A percentile compares a stretch with the other conserved stretches of the same genome.
These are phyloP conservation scores for Macroglossus sobrinus DNA, from an alignment of 2,113 vertebrate species.

Conservation along the genomic window DNA sequence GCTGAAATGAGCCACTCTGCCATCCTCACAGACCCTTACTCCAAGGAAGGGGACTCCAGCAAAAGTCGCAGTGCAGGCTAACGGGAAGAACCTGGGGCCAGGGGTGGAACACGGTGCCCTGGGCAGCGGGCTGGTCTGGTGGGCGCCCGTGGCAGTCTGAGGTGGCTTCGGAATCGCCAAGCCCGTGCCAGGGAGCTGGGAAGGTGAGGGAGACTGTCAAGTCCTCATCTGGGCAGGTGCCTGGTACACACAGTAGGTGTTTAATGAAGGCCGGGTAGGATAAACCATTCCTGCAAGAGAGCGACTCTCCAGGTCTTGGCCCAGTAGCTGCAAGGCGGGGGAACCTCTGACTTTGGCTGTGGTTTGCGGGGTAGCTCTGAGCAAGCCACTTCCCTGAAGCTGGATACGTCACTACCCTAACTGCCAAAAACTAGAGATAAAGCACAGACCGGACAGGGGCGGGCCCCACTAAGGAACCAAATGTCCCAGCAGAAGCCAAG, in stretches of 20 bases:
- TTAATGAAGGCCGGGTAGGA: background rate
- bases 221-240: background rate
- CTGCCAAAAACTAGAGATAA: background rate
- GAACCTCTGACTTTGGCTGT: background rate
- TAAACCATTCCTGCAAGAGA: background rate
- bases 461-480: background rate
- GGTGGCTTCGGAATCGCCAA: background rate
- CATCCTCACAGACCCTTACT: background rate
- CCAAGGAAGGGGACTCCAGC: background rate
- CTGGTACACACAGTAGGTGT: background rate
- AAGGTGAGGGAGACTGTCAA: background rate
- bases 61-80: background rate
- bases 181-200: background rate
- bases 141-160: background rate
- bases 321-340: rapidly evolving
- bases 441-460: background rate
- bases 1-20: background rate
- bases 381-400: background rate
- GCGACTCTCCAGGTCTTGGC: background rate
- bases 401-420: background rate
- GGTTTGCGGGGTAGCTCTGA: background rate
- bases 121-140: background rate
- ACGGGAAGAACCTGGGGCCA: background rate
- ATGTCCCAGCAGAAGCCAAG: rapidly evolving
- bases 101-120: no score